Evolutionary conservation across 2,888 invertebrate genomes (phyloP).

Genomic region (Orchesellides sinensis): DNA sequence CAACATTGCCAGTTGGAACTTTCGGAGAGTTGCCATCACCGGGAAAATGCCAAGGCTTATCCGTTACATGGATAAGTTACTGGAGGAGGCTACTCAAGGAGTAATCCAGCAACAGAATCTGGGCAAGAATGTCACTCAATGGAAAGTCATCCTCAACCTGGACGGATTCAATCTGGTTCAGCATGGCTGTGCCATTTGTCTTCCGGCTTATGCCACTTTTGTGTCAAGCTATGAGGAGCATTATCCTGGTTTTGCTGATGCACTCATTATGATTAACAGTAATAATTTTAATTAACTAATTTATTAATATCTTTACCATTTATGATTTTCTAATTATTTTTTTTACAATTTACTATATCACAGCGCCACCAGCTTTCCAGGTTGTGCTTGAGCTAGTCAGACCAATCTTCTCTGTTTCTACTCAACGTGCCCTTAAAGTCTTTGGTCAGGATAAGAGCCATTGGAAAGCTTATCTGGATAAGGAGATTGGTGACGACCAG

Average conservation of each 20-base stretch:
- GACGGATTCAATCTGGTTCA: constrained; percentile 40
- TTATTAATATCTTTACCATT: too few relatives aligned
- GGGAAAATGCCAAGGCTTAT: constrained; percentile 24
- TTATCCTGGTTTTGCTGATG: constrained; percentile 33
- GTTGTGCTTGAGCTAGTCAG: constrained; percentile 25
- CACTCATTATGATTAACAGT: constrained; percentile 46
- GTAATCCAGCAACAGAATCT: constrained; percentile 16
- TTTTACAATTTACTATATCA: too few relatives aligned
- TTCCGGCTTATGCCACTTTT: constrained; percentile 49
- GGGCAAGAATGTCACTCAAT: constrained; percentile 47
- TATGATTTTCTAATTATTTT: not conserved
- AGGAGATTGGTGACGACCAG: constrained; percentile 13
- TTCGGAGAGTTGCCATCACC: not conserved
- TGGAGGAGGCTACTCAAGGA: constrained; percentile 26
- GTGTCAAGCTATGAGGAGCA: constrained; percentile 19
- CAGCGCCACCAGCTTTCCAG: constrained; percentile 30
- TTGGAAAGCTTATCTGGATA: constrained; percentile 45
- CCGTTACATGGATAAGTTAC: not conserved
- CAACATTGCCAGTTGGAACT: constrained; percentile 29
- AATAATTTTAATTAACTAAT: not conserved
- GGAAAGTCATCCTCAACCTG: constrained; percentile 1
- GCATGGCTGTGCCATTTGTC: constrained; percentile 32
- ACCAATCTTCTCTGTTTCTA: constrained; percentile 17
- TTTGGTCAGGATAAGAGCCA: constrained; percentile 28
- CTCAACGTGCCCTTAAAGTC: constrained; percentile 17